A percentile compares a stretch with the other conserved stretches of the same genome.
phyloP scores from a whole-genome alignment of 2,113 vertebrate genomes.

The Platysteira castanea region DNA sequence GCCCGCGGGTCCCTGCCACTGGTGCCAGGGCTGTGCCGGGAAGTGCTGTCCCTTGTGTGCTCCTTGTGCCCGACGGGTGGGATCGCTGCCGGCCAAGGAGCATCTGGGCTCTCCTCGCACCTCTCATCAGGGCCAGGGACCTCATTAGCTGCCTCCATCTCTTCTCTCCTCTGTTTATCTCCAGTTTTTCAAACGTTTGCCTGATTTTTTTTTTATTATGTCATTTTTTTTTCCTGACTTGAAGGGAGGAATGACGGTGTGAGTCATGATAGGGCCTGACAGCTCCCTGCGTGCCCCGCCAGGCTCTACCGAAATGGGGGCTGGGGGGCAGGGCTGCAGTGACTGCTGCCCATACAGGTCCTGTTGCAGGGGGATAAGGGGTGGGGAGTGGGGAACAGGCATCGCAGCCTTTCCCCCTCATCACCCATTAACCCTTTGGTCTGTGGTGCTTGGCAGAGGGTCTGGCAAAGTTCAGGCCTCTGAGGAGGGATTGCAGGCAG shows the following conservation, averaged over 20 bases:
- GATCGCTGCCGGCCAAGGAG: not conserved
- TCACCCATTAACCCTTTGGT: not conserved
- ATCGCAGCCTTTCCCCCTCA: not conserved
- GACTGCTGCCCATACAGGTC: not conserved
- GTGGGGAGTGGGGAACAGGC: not conserved
- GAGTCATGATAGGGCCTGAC: slow-evolving; percentile 18
- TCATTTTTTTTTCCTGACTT: not conserved
- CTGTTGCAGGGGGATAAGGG: rapidly evolving
- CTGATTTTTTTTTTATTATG: not conserved
- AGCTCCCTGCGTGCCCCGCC: not conserved
- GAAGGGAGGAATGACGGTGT: not conserved
- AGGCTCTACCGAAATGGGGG: not conserved
- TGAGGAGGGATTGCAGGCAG: not conserved
- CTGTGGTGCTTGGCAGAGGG: not conserved
- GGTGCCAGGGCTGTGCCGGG: not conserved
- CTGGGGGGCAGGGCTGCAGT: not conserved
- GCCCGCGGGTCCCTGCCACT: not conserved
- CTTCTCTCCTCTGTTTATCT: not conserved
- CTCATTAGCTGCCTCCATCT: slow-evolving; percentile 5
- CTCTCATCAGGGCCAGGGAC: not conserved
- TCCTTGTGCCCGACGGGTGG: not conserved
- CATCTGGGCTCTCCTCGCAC: not conserved
- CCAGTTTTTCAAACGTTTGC: not conserved
- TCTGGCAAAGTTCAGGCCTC: not conserved
- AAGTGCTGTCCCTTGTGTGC: not conserved